Base-by-base conservation (phyloP, 2,888 invertebrate species). In the Clunio marinus region DNA sequence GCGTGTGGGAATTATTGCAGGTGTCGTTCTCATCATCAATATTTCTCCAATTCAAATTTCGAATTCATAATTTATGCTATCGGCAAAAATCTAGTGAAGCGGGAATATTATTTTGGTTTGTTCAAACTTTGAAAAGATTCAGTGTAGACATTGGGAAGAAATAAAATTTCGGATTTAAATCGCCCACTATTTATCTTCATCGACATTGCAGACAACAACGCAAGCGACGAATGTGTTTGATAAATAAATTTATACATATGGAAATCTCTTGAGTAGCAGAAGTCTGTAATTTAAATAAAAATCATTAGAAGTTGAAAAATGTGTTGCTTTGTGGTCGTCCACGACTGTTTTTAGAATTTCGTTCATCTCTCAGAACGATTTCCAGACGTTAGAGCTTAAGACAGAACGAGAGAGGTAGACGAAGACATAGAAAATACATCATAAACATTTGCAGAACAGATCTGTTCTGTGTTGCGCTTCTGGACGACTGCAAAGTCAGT, bases 1-100 rank as follows among this genome's bases (percentile, higher is more conserved):
- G n/a, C 22, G 7, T 17, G 41, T 57, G 57, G 25, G 57, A 57
- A 57, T 25, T 8, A 13, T 15, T 7, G 10, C 57, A 57, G 57
- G 57, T 57, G 57, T 57, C 22, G 28, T 60, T n/a, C 60, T 25
- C 37, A 60, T 60, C 60, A 60, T 60, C 60, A 60, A 60, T 60
- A 24, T 10, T 60, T 37, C 24, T 41, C 13, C 37, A n/a, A 37
- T 22, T 60, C 35, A n/a, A 13, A 22, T 7, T 37, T 10, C 10
- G 51, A 51, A 51, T 17, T 51, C 51, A 51, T 51, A 51, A 51
- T 51, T 51, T 22, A 51, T 28, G 32, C 57, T 24, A 7, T 25
- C 27, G 57, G 57, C 32, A 17, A 35, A 28, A 60, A n/a, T 17
- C 60, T 37, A 60, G 35, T 60, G 20, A 28, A 24, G 60, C 60